Base-by-base conservation (phyloP, 2,888 invertebrate species). In the Tenthredo scrophulariae region DNA sequence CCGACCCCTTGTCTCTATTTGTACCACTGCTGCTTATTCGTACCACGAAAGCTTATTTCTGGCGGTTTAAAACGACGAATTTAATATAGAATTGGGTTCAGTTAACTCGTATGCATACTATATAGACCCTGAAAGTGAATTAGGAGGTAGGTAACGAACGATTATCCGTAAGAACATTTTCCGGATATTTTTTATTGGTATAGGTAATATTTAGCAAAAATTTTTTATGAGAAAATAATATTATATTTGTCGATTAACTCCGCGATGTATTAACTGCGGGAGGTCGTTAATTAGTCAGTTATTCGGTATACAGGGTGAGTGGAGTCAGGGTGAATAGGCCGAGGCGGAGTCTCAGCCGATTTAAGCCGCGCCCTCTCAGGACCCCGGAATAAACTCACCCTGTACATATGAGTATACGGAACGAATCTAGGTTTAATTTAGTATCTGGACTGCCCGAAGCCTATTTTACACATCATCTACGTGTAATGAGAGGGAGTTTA, bases 31-130 rank as follows among this genome's bases (percentile, higher is more conserved):
- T 4, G 6, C 50, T 37, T n/a, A 46, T 70, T 26, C 50, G 50
- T n/a, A 46, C 72, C n/a, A 72, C 22, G 5, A 33, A 84, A 40
- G 40, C 26, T 75, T 84, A 84, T 84, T 84, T 77, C 75, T 75
- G 75, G 75, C 84, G 26, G 18, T 33, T 72, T 75, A 29, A 72
- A 75, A 58, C 43, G 54, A 77, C 84, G 62, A 84, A 84, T 84
- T 84, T 84, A 84, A 84, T 84, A 84, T 84, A 84, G 84, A 75
- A 84, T 84, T 29, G 84, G 74, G 84, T 84, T 84, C 84, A 75
- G 62, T 84, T 84, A 70, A 84, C 84, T 84, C 84, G 13, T 65
- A 15, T 18, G 18, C 33, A 7, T 54, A 18, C 4, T 5, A 18
- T 15, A 15, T 1, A 67, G 13, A 67, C 5, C 33, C 18, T 5